phyloP scores from a whole-genome alignment of 1,140 invertebrate genomes.

The Odontomachus brunneus region DNA sequence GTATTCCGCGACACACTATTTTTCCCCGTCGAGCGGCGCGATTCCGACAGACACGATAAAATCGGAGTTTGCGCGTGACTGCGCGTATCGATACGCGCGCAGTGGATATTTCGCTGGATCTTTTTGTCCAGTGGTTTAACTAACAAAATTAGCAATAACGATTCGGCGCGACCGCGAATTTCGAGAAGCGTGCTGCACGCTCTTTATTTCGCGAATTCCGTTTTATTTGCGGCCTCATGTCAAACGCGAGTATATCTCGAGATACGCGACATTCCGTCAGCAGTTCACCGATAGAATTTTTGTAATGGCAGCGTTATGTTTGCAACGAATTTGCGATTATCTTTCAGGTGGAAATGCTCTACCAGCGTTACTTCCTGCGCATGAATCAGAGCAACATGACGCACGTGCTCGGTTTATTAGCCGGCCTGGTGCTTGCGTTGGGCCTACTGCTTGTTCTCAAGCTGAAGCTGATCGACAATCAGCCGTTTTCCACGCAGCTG shows the following conservation, averaged over 20 bases:
- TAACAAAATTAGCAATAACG: neutral
- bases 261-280: neutral
- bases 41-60: neutral
- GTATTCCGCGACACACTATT: neutral
- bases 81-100: neutral
- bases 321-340: slow-evolving; percentile 21
- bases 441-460: slow-evolving; percentile 78
- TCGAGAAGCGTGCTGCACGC: no score
- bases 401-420: slow-evolving; percentile 91
- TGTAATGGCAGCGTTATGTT: no score
- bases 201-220: no score
- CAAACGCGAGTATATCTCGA: no score
- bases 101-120: neutral
- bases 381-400: slow-evolving; percentile 97
- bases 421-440: slow-evolving; percentile 89
- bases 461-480: slow-evolving; percentile 73
- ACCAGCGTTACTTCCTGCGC: slow-evolving; percentile 96
- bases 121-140: no score
- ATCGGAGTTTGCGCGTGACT: neutral
- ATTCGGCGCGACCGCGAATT: neutral
- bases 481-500: slow-evolving; percentile 73
- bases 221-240: no score
- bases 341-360: slow-evolving; percentile 93
- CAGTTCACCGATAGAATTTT: neutral
- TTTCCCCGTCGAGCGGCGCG: neutral